Evolutionary conservation across 2,113 vertebrate species (phyloP), one percentile per base, ranked within the genome.

Genomic region (Manacus vitellinus): DNA sequence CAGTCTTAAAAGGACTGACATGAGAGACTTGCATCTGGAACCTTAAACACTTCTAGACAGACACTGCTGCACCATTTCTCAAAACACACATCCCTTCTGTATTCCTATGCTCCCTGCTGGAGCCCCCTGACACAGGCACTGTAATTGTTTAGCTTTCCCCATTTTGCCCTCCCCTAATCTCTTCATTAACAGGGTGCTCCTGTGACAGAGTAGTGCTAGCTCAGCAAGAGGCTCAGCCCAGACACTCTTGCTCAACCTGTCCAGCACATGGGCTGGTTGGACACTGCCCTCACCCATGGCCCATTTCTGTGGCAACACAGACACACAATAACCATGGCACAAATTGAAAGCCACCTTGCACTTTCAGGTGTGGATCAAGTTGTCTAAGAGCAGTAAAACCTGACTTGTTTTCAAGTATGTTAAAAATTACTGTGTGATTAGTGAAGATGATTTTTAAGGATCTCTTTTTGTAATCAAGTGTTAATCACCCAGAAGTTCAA

Each of bases 341-440:
- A 93, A 87, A 89, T 52, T 82, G 81, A 95, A 96, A 88, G 65
- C 80, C 10, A 19, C 12, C 80, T 91, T 79, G 91, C 25, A 4
- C 68, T 73, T 93, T 93, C 35, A 88, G 94, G 4, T 77, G 81
- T 89, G 72, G 85, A 93, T 91, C 49, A 43, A 85, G 79, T 96
- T 51, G 74, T 96, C 79, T 67, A 87, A 88, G 67, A 19, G 5
- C 85, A 68, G 74, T 86, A 78, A 92, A 95, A 93, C 74, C 74
- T 89, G 81, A 76, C 43, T 94, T 94, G 62, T 68, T 92, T 91
- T 86, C 35, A 81, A 78, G 66, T 74, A 14, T 14, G 70, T 77
- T 94, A 78, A 91, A 93, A 93, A 97, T 78, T 41, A 94, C n/a
- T 35, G 49, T 12, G 1, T 88, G 58, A 94, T 78, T 67, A 94